A percentile compares a stretch with the other conserved stretches of the same genome.
phyloP scores from a whole-genome alignment of 2,113 vertebrate species.

The Balaeniceps rex region DNA sequence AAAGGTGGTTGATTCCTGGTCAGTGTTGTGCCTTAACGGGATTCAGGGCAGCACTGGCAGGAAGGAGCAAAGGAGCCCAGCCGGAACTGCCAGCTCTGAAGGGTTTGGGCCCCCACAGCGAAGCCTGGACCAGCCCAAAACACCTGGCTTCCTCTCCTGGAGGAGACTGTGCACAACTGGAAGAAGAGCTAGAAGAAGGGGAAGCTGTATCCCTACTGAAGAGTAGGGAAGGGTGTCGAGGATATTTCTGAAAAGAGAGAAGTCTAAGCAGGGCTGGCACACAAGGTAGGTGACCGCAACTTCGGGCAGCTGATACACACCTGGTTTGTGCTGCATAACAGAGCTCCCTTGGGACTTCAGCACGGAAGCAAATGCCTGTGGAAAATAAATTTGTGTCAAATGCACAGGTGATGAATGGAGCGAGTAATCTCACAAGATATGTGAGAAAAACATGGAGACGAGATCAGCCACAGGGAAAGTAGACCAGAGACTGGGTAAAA shows the following conservation, averaged over 20 bases:
- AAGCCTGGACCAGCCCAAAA: background rate
- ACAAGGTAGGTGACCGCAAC: background rate
- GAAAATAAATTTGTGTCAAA: background rate
- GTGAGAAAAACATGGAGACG: background rate
- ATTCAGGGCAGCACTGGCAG: background rate
- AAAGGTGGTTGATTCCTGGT: background rate
- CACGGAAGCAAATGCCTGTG: background rate
- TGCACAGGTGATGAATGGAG: background rate
- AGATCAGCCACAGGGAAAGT: background rate
- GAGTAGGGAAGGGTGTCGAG: background rate
- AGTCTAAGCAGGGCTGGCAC: background rate
- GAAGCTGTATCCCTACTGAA: background rate
- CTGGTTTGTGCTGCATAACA: background rate
- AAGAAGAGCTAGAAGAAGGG: background rate
- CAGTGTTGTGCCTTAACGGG: background rate
- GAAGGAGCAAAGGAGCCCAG: background rate
- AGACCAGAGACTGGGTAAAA: background rate
- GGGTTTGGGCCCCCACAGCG: background rate
- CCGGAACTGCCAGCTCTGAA: background rate
- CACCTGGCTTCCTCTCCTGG: background rate
- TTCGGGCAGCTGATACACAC: background rate
- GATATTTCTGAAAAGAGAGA: background rate
- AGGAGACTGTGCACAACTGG: background rate
- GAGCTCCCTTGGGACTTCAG: background rate
- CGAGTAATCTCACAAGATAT: background rate